Evolutionary conservation across 2,888 invertebrate genomes (phyloP).

Genomic region (Stenolophus ochropezus): DNA sequence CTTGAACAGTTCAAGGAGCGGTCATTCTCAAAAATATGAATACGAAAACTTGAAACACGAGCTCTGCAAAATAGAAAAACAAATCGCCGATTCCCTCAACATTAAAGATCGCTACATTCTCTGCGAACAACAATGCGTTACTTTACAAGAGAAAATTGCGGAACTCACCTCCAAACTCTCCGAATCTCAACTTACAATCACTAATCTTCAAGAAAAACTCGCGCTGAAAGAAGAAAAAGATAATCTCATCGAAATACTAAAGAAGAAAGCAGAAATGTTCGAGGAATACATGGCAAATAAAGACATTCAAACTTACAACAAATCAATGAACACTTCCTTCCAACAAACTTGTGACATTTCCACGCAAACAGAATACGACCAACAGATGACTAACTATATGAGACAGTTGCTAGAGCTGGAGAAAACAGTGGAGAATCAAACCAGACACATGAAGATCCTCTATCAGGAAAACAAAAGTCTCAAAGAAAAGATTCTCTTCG

Average conservation of each 20-base stretch:
- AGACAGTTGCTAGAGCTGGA: constrained; percentile 7
- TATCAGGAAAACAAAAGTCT: constrained; percentile 52
- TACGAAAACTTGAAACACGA: constrained; percentile 22
- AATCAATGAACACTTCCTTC: constrained; percentile 23
- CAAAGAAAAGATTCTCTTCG: constrained; percentile 51
- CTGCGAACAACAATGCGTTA: constrained; percentile 42
- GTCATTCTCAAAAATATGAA: constrained; percentile 21
- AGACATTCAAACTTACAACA: constrained; percentile 16
- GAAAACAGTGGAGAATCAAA: constrained; percentile 27
- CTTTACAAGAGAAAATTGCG: constrained; percentile 39
- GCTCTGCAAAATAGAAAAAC: constrained; percentile 36
- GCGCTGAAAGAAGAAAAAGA: constrained; percentile 50
- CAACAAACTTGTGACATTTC: neutral
- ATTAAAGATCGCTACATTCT: constrained; percentile 41
- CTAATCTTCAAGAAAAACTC: constrained; percentile 37
- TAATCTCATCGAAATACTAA: constrained; percentile 37
- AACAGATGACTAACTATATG: constrained; percentile 16
- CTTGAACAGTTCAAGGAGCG: neutral
- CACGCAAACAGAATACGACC: constrained; percentile 11
- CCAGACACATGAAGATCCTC: constrained; percentile 25
- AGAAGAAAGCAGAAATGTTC: constrained; percentile 54
- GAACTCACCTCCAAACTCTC: constrained; percentile 40
- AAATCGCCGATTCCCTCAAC: constrained; percentile 24
- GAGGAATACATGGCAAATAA: constrained; percentile 54
- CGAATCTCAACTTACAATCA: constrained; percentile 42